Conservation (phyloP, 2,888 invertebrate genomes). For the Pharmacophagus antenor region DNA sequence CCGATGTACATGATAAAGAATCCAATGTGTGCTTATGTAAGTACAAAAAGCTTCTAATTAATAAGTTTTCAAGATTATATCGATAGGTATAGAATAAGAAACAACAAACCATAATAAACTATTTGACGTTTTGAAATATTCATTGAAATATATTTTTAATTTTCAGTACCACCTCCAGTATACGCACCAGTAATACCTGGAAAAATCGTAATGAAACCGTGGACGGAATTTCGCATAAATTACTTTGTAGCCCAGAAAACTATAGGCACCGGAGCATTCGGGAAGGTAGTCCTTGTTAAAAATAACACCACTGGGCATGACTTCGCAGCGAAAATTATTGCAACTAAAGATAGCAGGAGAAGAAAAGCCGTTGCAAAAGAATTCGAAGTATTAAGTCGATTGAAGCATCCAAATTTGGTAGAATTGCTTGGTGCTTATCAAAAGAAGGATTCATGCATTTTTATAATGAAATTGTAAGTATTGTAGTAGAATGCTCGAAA, state of each 20-base stretch:
- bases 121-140: no score
- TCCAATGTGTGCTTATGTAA: constrained; percentile 38
- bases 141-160: no score
- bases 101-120: no score
- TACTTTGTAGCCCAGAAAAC: no score
- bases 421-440: constrained; percentile 64
- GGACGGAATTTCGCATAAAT: no score
- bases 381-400: constrained; percentile 91
- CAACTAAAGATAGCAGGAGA: constrained; percentile 86
- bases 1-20: constrained; percentile 19
- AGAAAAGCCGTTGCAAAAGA: constrained; percentile 89
- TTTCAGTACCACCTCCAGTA: no score
- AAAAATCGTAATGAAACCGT: no score
- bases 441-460: constrained; percentile 81
- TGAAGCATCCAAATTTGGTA: constrained; percentile 92
- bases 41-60: constrained; percentile 19
- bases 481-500: neutral
- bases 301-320: constrained; percentile 56
- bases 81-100: no score
- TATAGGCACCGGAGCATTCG: no score
- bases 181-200: no score
- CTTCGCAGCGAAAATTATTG: constrained; percentile 91
- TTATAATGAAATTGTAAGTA: constrained; percentile 96
- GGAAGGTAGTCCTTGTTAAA: no score
- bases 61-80: neutral